phyloP scores from a whole-genome alignment of 2,797 vertebrate species.

The Micrastur ruficollis region DNA sequence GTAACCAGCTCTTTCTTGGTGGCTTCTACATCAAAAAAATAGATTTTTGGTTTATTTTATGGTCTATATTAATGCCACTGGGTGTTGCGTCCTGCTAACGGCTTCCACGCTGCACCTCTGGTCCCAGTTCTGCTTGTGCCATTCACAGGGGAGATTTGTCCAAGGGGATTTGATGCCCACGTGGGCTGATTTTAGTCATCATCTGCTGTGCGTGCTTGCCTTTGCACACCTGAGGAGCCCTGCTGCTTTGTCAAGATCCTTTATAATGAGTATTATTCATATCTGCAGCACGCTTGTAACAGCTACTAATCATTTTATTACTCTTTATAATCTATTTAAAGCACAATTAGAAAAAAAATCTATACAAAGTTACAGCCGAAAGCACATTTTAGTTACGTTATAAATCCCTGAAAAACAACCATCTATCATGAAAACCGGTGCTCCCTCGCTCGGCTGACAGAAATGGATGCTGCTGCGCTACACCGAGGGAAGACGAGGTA shows the following conservation, averaged over 20 bases:
- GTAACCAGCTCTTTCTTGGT: neutral
- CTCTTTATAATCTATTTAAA: neutral
- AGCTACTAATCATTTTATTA: neutral
- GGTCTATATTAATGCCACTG: accelerated
- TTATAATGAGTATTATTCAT: neutral
- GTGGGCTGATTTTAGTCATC: neutral
- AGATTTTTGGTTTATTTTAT: neutral
- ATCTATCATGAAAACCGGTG: accelerated
- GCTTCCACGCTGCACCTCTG: accelerated
- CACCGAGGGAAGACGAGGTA: accelerated
- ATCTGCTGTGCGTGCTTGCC: accelerated
- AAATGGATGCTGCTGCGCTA: neutral
- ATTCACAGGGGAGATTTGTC: neutral
- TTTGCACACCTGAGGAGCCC: neutral
- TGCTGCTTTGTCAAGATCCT: neutral
- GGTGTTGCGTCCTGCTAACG: too few relatives aligned
- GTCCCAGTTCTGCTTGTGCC: neutral
- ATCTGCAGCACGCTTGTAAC: neutral
- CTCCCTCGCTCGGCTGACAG: neutral
- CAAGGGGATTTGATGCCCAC: neutral
- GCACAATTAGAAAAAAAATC: neutral
- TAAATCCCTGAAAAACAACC: neutral
- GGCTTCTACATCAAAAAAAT: accelerated
- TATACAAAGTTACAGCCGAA: neutral
- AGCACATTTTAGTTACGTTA: neutral